phyloP scores from a whole-genome alignment of 1,140 invertebrate species.

The Aethina tumida region DNA sequence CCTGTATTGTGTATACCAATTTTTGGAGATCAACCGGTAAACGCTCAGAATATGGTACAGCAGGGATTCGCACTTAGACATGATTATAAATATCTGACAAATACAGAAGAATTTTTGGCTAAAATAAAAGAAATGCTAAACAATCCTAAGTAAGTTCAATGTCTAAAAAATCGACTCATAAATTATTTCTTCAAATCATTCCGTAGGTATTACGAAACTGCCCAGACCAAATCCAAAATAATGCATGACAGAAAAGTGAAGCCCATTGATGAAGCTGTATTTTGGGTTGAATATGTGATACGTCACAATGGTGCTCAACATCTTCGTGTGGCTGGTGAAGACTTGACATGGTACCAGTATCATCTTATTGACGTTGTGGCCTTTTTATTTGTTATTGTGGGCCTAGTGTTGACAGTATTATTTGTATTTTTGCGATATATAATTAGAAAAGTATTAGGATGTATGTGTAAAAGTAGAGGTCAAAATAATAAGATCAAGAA shows the following conservation, averaged over 20 bases:
- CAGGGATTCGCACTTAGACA: no score
- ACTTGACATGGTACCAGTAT: slow-evolving; percentile 25
- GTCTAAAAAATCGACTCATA: no score
- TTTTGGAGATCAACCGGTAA: slow-evolving; percentile 50
- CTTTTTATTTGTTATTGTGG: slow-evolving; percentile 7
- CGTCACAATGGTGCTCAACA: slow-evolving; percentile 49
- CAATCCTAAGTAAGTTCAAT: slow-evolving; percentile 15
- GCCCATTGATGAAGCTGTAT: slow-evolving; percentile 50
- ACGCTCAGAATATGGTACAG: slow-evolving; percentile 38
- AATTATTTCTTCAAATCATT: no score
- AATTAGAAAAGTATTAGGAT: no score
- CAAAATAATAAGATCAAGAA: no score
- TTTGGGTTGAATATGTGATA: slow-evolving; percentile 60
- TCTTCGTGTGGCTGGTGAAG: slow-evolving; percentile 17
- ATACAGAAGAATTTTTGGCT: slow-evolving; percentile 9
- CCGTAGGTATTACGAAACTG: slow-evolving; percentile 28
- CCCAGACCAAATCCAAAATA: slow-evolving; percentile 39
- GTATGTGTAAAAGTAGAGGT: no score
- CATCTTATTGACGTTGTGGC: slow-evolving; percentile 17
- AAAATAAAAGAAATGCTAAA: slow-evolving; percentile 14
- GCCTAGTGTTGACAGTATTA: no score
- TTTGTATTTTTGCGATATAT: no score
- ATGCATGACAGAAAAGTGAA: slow-evolving; percentile 43
- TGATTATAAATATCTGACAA: no score
- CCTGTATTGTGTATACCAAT: slow-evolving; percentile 63